These are phyloP conservation scores for Frankliniella fusca DNA, from an alignment of 2,888 invertebrate genomes.

Conservation along the genomic window DNA sequence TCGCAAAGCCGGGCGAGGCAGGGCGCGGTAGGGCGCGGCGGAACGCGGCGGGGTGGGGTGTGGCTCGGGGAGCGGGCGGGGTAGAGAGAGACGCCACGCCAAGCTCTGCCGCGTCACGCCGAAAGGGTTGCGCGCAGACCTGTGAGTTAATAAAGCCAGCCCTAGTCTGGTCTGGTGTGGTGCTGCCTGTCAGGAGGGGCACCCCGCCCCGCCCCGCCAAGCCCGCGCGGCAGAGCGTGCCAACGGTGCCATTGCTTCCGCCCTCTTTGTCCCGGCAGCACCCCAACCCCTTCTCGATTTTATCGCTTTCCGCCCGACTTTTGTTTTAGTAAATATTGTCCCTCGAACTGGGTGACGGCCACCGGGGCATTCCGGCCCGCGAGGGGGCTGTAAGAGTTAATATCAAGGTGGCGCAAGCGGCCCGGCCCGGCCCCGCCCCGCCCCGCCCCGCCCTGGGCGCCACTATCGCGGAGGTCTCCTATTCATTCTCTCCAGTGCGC, in stretches of 20 bases:
- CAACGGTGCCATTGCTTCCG: conserved; percentile 24
- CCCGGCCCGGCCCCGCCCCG: background rate
- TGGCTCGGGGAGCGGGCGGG: too few relatives aligned
- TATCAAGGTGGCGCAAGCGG: background rate
- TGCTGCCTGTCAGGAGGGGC: background rate
- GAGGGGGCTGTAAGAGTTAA: background rate
- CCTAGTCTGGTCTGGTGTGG: background rate
- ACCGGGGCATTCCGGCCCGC: background rate
- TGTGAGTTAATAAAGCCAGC: conserved; percentile 18
- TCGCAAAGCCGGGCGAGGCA: background rate
- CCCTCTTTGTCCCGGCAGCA: conserved; percentile 2
- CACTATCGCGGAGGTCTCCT: background rate
- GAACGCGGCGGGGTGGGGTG: too few relatives aligned
- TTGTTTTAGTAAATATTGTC: conserved; percentile 23
- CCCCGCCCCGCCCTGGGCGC: background rate
- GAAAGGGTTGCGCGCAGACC: conserved; percentile 4
- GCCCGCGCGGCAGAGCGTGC: background rate
- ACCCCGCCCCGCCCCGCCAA: background rate
- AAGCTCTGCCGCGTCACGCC: background rate
- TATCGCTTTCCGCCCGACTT: conserved; percentile 21
- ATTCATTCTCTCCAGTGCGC: background rate
- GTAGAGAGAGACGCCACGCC: background rate
- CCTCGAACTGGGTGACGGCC: conserved; percentile 4
- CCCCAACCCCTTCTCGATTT: conserved; percentile 14
- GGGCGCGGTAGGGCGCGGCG: too few relatives aligned